These are phyloP conservation scores for Arion vulgaris DNA, from an alignment of 1,140 invertebrate genomes.

Conservation along the genomic window DNA sequence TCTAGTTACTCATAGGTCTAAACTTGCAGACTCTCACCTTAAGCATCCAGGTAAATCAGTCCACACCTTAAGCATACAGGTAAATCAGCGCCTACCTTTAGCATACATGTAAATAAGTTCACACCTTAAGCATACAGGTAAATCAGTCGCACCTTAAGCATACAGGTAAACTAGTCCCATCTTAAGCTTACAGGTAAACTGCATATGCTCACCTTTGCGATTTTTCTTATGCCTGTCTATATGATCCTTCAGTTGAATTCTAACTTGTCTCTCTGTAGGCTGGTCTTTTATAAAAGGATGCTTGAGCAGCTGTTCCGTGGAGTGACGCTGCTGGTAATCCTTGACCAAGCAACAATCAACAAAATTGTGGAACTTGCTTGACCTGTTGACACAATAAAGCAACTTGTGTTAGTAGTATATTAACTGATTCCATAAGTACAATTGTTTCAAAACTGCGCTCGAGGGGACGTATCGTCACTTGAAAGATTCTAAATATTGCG, in stretches of 20 bases:
- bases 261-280: conserved; percentile 96
- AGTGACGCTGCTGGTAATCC: conserved; percentile 97
- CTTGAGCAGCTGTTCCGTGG: conserved; percentile 97
- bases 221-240: conserved; percentile 85
- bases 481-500: too few relatives aligned
- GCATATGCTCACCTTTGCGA: conserved; percentile 54
- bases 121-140: too few relatives aligned
- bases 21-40: too few relatives aligned
- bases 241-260: conserved; percentile 99
- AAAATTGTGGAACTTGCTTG: conserved; percentile 77
- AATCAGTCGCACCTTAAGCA: too few relatives aligned
- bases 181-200: too few relatives aligned
- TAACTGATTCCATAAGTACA: background rate
- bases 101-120: too few relatives aligned
- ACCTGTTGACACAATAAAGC: conserved; percentile 59
- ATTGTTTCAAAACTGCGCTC: background rate
- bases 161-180: too few relatives aligned
- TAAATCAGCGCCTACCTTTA: too few relatives aligned
- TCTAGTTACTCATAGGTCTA: too few relatives aligned
- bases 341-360: conserved; percentile 93
- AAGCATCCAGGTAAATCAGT: too few relatives aligned
- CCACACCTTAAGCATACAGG: too few relatives aligned
- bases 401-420: background rate
- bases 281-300: conserved; percentile 98
- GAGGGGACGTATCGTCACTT: too few relatives aligned